Evolutionary conservation across 2,888 invertebrate species (phyloP).

Genomic region (Hemistola chrysoprasaria): DNA sequence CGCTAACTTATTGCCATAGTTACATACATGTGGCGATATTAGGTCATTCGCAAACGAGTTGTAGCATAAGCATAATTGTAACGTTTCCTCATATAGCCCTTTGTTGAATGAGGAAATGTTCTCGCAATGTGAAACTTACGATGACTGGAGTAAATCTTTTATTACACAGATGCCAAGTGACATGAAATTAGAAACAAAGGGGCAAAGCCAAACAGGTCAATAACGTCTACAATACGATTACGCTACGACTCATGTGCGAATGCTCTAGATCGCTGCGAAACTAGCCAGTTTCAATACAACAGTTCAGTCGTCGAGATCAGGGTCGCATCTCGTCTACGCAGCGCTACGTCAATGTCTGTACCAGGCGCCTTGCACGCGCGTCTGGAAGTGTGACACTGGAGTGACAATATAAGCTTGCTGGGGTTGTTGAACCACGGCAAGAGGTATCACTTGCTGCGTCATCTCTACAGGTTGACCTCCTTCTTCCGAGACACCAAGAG

Average conservation of each 20-base stretch:
- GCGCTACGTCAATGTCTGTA: constrained; percentile 71
- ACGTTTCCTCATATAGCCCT: too few species aligned
- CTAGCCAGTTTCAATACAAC: constrained; percentile 37
- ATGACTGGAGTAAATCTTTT: too few species aligned
- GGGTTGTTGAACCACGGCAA: constrained; percentile 84
- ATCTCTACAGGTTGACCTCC: constrained; percentile 82
- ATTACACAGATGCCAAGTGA: too few species aligned
- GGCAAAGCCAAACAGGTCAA: too few species aligned
- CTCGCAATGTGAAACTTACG: too few species aligned
- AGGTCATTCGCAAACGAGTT: too few species aligned
- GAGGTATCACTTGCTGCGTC: constrained; percentile 84
- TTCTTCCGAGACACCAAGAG: constrained; percentile 74
- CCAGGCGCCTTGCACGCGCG: constrained; percentile 83
- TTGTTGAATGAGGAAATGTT: too few species aligned
- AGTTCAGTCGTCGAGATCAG: constrained; percentile 50
- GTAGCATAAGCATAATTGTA: too few species aligned
- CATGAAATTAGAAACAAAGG: too few species aligned
- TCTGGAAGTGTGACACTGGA: constrained; percentile 85
- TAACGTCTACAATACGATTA: too few species aligned
- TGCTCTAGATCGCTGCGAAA: too few species aligned
- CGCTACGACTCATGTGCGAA: too few species aligned
- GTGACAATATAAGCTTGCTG: constrained; percentile 85
- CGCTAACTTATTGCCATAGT: constrained; percentile 73
- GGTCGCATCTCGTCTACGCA: constrained; percentile 33
- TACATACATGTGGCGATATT: constrained; percentile 48